Conservation (phyloP, 2,797 vertebrate genomes). For the Dryobates pubescens region DNA sequence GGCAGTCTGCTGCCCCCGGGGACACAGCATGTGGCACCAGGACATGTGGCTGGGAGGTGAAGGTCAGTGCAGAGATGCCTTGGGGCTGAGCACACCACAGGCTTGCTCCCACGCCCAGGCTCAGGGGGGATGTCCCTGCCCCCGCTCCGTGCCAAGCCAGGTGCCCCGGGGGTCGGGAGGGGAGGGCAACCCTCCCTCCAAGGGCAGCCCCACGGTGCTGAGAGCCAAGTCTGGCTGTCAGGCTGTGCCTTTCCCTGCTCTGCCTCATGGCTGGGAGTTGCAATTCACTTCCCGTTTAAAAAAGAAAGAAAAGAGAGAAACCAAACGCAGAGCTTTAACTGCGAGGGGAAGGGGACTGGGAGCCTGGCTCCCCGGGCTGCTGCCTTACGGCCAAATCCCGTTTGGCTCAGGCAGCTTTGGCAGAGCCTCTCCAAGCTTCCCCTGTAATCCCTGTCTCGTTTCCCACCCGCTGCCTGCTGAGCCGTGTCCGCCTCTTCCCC, state of each 20-base stretch:
- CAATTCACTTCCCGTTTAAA: not conserved
- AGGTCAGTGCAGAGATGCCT: not conserved
- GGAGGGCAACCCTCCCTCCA: not conserved
- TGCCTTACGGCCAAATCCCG: not conserved
- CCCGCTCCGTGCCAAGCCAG: not conserved
- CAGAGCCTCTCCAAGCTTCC: not conserved
- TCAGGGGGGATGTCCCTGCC: not conserved
- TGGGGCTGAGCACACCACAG: not conserved
- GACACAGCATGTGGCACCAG: rapidly evolving
- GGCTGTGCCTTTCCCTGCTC: not conserved
- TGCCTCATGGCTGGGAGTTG: not conserved
- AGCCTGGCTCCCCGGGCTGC: not conserved
- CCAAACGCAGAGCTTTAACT: too few relatives aligned
- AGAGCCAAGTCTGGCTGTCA: not conserved
- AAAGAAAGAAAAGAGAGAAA: not conserved
- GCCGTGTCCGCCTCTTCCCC: not conserved
- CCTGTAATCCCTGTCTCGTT: constrained; percentile 1
- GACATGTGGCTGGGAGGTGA: not conserved
- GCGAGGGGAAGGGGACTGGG: not conserved
- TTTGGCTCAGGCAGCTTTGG: not conserved
- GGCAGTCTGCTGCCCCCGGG: not conserved
- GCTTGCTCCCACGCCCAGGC: not conserved
- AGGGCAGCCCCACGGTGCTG: not conserved
- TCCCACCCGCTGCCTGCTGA: not conserved
- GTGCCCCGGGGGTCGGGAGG: not conserved